Percentiles rank a stretch among this genome's conserved stretches.
These are phyloP conservation scores for Decapterus maruadsi DNA, from an alignment of 2,797 vertebrate species.

Conservation along the genomic window DNA sequence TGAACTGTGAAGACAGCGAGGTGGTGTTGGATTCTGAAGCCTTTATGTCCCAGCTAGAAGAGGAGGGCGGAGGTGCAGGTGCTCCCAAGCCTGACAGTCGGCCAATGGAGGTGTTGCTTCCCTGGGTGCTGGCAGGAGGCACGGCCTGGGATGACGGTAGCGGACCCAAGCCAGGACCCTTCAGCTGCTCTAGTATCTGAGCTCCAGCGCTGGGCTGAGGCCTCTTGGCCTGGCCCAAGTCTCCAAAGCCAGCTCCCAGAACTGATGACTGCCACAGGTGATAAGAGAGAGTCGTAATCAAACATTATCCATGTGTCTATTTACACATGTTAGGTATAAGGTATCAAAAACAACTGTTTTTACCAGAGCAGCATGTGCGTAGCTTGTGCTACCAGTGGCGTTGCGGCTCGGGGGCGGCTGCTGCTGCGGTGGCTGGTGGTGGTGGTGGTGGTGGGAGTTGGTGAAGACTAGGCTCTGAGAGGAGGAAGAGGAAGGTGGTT, in stretches of 20 bases:
- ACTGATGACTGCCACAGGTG: conserved; percentile 88
- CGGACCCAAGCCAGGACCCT: conserved; percentile 90
- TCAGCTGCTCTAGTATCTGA: conserved; percentile 93
- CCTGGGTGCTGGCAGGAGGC: conserved; percentile 78
- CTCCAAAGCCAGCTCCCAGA: conserved; percentile 94
- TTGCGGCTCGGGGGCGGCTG: conserved; percentile 79
- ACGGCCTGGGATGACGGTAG: conserved; percentile 85
- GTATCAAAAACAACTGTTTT: not conserved
- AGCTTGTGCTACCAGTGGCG: conserved; percentile 86
- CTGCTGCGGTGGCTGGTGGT: conserved; percentile 59
- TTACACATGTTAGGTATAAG: not conserved
- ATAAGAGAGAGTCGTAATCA: not conserved
- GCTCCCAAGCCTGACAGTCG: conserved; percentile 77
- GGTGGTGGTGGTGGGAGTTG: conserved; percentile 93
- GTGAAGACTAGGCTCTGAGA: conserved; percentile 94
- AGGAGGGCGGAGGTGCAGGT: conserved; percentile 71
- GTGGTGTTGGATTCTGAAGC: conserved; percentile 84
- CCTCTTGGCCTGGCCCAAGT: conserved; percentile 90
- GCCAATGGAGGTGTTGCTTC: conserved; percentile 75
- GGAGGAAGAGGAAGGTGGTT: conserved; percentile 87
- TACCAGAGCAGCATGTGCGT: conserved; percentile 93
- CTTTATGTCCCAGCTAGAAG: conserved; percentile 93
- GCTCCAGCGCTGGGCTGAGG: conserved; percentile 87
- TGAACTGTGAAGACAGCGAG: conserved; percentile 90
- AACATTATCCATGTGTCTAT: not conserved